Evolutionary conservation across 2,888 invertebrate genomes (phyloP).

Genomic region (Xylota sylvarum): DNA sequence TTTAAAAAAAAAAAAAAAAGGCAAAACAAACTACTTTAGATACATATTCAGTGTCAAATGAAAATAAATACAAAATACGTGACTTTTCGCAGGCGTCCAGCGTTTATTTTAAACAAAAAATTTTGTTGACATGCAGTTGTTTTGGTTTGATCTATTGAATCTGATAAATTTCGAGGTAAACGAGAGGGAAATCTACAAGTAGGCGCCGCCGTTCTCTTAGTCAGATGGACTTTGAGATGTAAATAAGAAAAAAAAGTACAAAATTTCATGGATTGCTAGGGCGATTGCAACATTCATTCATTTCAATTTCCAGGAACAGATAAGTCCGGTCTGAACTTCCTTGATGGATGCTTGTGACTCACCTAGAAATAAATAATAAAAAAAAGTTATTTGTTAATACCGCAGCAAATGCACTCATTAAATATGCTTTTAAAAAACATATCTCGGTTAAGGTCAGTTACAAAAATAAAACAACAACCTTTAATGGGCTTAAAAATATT

Average conservation of each 20-base stretch:
- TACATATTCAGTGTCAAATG: slow-evolving; percentile 2
- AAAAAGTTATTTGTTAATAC: neutral
- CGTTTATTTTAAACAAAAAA: neutral
- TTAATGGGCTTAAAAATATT: neutral
- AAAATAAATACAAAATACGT: slow-evolving; percentile 19
- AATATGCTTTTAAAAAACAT: no score
- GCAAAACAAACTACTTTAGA: neutral
- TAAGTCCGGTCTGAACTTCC: no score
- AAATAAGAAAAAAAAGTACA: neutral
- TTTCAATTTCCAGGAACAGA: neutral
- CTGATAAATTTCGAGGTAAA: slow-evolving; percentile 5
- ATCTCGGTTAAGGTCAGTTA: neutral
- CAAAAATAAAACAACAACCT: neutral
- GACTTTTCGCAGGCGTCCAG: slow-evolving; percentile 27
- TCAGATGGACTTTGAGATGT: neutral
- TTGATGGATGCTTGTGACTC: neutral
- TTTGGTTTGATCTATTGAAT: neutral
- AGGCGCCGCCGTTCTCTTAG: neutral
- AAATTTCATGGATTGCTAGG: neutral
- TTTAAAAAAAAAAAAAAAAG: neutral
- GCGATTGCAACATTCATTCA: neutral
- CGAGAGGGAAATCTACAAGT: neutral
- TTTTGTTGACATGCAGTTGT: neutral
- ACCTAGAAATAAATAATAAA: neutral
- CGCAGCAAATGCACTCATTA: neutral